Percentiles rank a stretch among this genome's conserved stretches.
phyloP scores from a whole-genome alignment of 2,113 vertebrate species.

The Daubentonia madagascariensis region DNA sequence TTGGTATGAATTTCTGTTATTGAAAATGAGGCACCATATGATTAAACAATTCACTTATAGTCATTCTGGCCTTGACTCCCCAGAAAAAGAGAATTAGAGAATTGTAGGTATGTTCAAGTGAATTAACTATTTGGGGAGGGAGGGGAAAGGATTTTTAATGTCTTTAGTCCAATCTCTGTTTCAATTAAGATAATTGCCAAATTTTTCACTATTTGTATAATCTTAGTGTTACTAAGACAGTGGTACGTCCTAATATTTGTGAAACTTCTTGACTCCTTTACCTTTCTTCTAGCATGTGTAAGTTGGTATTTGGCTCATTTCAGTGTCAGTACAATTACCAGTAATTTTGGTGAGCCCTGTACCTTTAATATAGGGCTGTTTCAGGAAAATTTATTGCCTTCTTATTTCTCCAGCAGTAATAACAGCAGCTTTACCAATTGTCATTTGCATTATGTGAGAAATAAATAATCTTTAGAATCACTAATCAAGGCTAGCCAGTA shows the following conservation, averaged over 20 bases:
- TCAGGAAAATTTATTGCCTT: not conserved
- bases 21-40: not conserved
- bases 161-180: not conserved
- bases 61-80: not conserved
- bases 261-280: not conserved
- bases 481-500: not conserved
- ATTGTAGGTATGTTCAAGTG: not conserved
- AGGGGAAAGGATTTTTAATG: not conserved
- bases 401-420: not conserved
- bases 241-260: not conserved
- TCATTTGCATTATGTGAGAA: constrained; percentile 40
- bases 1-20: not conserved
- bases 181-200: not conserved
- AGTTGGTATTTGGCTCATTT: not conserved
- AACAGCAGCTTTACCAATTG: constrained; percentile 17
- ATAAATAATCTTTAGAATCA: constrained; percentile 23
- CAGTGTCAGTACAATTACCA: not conserved
- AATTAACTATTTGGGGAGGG: not conserved
- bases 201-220: not conserved
- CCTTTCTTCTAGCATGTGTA: not conserved
- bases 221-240: not conserved
- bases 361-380: not conserved
- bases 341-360: not conserved
- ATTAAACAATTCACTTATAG: not conserved
- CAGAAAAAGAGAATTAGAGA: not conserved